Evolutionary conservation across 2,797 vertebrate genomes (phyloP).

Genomic region (Smutsia gigantea): DNA sequence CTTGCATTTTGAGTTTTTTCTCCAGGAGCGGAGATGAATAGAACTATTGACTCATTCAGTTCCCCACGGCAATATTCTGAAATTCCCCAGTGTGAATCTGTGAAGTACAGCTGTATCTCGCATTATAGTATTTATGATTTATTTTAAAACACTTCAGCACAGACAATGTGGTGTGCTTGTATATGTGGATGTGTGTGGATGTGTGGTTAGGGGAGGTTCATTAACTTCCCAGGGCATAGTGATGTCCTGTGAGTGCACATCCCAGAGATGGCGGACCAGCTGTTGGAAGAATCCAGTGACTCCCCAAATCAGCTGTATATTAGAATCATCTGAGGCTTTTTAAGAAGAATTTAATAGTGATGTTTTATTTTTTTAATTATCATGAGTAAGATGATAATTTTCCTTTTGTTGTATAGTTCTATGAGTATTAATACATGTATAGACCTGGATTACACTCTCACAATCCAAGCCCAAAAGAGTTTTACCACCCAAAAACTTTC

Average conservation of each 20-base stretch:
- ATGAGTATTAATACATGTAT: not conserved
- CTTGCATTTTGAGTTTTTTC: slow-evolving; percentile 17
- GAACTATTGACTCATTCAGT: not conserved
- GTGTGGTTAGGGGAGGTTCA: not conserved
- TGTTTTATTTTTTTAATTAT: not conserved
- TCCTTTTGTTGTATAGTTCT: not conserved
- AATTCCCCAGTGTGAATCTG: not conserved
- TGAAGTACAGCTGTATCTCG: slow-evolving; percentile 30
- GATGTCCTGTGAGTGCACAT: not conserved
- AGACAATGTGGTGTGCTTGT: not conserved
- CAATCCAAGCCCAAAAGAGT: not conserved
- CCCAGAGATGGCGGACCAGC: too few species aligned
- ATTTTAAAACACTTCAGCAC: not conserved
- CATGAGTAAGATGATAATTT: not conserved
- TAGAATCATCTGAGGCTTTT: not conserved
- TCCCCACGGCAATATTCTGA: not conserved
- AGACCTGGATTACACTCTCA: not conserved
- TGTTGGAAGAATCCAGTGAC: not conserved
- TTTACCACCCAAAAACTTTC: not conserved
- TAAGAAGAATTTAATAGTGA: not conserved
- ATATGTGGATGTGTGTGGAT: accelerated
- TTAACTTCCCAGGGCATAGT: not conserved
- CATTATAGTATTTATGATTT: not conserved
- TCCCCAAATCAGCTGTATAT: not conserved
- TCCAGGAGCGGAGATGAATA: slow-evolving; percentile 29